Conservation (phyloP, 2,888 invertebrate species). For the Thymelicus lineola region DNA sequence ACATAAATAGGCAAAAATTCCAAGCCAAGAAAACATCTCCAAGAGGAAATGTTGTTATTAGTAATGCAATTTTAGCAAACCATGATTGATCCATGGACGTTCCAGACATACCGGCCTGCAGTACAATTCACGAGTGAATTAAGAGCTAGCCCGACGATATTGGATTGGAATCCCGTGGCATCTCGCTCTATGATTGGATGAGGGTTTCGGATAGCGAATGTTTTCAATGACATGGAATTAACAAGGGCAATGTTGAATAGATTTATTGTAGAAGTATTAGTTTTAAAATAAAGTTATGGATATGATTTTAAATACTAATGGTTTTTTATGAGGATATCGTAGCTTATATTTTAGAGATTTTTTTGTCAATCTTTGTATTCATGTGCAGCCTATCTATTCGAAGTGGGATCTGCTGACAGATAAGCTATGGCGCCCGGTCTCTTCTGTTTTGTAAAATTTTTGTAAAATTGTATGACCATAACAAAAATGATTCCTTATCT, state of each 20-base stretch:
- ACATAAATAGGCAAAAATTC: no score
- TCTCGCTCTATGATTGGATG: background rate
- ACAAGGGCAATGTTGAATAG: background rate
- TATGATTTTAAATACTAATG: no score
- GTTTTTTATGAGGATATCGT: no score
- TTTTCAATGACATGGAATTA: conserved; percentile 4
- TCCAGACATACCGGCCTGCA: background rate
- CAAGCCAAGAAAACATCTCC: background rate
- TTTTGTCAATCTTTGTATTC: no score
- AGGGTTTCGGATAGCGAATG: background rate
- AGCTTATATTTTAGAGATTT: no score
- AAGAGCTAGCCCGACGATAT: conserved; percentile 5
- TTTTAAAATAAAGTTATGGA: background rate
- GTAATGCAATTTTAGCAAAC: background rate
- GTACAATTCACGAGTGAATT: conserved; percentile 12
- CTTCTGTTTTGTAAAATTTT: no score
- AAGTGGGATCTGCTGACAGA: no score
- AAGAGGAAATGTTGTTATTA: background rate
- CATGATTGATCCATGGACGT: conserved; percentile 3
- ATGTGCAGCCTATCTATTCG: no score
- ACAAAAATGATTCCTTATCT: no score
- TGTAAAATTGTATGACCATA: no score
- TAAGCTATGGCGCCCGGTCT: no score
- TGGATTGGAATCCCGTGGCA: conserved; percentile 12
- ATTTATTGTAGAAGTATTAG: background rate